Evolutionary conservation across 2,888 invertebrate species (phyloP), one percentile per base, ranked within the genome.

Genomic region (Chrysomela aeneicollis): DNA sequence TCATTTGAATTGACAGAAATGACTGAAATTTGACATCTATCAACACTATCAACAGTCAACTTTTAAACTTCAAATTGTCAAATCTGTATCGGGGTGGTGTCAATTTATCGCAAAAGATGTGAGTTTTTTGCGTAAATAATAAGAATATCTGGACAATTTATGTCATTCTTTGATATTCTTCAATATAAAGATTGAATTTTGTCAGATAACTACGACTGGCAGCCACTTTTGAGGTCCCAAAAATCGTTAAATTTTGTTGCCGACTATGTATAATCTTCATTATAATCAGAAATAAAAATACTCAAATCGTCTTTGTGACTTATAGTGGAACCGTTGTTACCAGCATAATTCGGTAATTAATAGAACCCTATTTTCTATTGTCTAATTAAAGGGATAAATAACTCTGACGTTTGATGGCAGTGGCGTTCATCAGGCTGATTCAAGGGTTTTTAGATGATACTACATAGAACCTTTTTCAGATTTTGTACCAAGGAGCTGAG

Each of bases 91-190:
- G 78, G 82, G 81, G 82, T 81, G 81, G 81, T 81, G 81, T 81
- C 81, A 81, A 77, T 80, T 79, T 79, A 49, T 74, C 75, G 66
- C 71, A 76, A 75, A 78, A 79, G 80, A 81, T 74, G 81, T 81
- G 78, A 82, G 81, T 80, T 79, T 79, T 76, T 77, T 67, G 52
- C 64, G 66, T 66, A 73, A 75, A 75, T 74, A 73, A 72, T 70
- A 42, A 6, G 15, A 47, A 8, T 17, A 32, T 15, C 47, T 69
- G 61, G 58, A 61, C 63, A 66, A 67, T 64, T 62, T 52, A 51
- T 57, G 62, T 59, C 55, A 68, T 55, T 51, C 18, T 12, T 59
- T 55, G 49, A 35, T 55, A 49, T 65, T 51, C 46, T 19, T 3
- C 42, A 12, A 54, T n/a, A n/a, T n/a, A 30, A 30, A 53, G 22